Base-by-base conservation (phyloP, 2,113 vertebrate genomes). In the Larimichthys polyactis region DNA sequence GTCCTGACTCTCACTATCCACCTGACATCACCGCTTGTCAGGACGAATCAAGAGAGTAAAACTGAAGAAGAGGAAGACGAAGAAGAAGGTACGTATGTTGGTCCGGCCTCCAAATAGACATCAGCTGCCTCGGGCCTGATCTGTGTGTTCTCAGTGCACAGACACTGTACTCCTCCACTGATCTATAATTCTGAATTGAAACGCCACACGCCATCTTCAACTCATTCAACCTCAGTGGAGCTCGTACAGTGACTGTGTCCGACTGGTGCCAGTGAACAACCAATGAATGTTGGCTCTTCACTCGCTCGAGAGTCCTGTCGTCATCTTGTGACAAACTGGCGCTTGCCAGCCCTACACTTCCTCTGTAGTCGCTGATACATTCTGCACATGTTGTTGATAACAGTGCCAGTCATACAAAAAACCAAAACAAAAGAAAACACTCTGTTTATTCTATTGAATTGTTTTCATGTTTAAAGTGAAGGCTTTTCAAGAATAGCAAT, bases 1-100 rank as follows among this genome's bases (percentile, higher is more conserved):
- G 91, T 91, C 0, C 85, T 97, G 89, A 96, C 90, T 24, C 93
- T 99, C 54, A 97, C 94, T 74, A 96, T 99, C 91, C 97, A 97
- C 85, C 73, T 99, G 92, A 99, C 98, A 0, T 99, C 98, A 0
- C 97, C 98, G 0, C 92, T 97, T 32, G 95, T 99, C 73, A 90
- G 98, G 69, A 96, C 95, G 19, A 95, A 96, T 78, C 85, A 95
- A 78, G 96, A 96, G 83, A 94, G 94, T 72, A 85, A 95, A 78
- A 79, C 83, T 48, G 88, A 92, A n/a, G 81, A 52, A 96, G 97
- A 94, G 96, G 96, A 63, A 36, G 95, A 95, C 96, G 97, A 94
- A 96, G 96, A 94, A 96, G 96, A 95, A 96, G 97, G 97, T 99
- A 96, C 11, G 76, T 87, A 62, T 75, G 66, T 60, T 15, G 63